Conservation (phyloP, 2,113 vertebrate genomes). For the Scatophagus argus region DNA sequence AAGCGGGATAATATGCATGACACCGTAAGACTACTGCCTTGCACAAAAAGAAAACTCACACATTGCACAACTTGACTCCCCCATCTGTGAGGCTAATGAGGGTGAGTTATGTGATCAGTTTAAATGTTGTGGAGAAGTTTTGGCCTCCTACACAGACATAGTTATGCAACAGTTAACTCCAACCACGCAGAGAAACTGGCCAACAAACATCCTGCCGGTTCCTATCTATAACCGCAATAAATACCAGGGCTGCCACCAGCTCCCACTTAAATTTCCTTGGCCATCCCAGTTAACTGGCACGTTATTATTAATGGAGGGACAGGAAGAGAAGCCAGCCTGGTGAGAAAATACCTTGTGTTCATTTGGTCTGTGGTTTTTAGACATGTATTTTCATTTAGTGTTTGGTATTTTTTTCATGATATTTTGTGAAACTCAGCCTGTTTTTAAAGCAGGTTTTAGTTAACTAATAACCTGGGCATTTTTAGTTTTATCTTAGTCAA, state of each 20-base stretch:
- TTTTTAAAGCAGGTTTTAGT: no score
- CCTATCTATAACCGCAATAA: constrained; percentile 36
- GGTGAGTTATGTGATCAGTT: constrained; percentile 44
- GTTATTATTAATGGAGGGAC: background rate
- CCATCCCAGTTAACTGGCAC: background rate
- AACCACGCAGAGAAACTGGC: constrained; percentile 32
- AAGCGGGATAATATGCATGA: background rate
- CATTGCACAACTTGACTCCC: constrained; percentile 34
- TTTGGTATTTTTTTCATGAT: no score
- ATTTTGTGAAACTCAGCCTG: no score
- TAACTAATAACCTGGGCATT: no score
- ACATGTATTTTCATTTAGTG: no score
- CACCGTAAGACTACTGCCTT: background rate
- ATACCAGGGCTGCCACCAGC: constrained; percentile 23
- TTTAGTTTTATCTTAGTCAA: no score
- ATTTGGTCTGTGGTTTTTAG: no score
- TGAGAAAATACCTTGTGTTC: no score
- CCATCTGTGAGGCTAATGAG: constrained; percentile 47
- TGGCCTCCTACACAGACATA: constrained; percentile 60
- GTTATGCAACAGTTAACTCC: constrained; percentile 53
- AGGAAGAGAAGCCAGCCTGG: background rate
- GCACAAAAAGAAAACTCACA: constrained; percentile 12
- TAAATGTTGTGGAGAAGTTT: constrained; percentile 52
- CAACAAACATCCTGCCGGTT: constrained; percentile 13
- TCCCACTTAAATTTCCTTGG: constrained; percentile 22